These are phyloP conservation scores for Hypsibius dujardini DNA, from an alignment of 1,140 invertebrate genomes.

Conservation along the genomic window DNA sequence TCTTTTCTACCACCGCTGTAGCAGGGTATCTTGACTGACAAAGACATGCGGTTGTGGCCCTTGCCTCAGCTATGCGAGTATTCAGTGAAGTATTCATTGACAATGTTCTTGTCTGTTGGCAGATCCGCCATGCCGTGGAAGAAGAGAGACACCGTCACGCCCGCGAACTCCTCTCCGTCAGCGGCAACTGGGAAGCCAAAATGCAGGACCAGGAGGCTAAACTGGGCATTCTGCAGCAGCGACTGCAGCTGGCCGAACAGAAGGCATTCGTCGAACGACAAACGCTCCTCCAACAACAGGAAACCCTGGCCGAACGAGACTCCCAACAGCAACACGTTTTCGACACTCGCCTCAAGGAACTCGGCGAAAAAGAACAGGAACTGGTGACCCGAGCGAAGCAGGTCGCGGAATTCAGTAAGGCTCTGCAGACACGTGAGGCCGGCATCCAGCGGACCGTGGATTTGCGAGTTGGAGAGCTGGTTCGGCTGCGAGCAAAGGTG, in stretches of 20 bases:
- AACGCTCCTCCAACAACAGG: background rate
- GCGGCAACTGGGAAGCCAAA: background rate
- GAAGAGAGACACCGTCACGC: background rate
- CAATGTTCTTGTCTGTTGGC: too few species aligned
- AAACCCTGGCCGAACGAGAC: background rate
- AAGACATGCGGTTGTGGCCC: too few species aligned
- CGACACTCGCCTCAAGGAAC: background rate
- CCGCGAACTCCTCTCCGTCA: background rate
- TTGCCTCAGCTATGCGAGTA: too few species aligned
- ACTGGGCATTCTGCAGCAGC: background rate
- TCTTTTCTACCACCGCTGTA: too few species aligned
- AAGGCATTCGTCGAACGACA: background rate
- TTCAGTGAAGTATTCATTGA: too few species aligned
- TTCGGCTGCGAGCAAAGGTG: background rate
- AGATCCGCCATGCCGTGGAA: too few species aligned
- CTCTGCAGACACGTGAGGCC: background rate
- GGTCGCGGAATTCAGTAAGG: background rate
- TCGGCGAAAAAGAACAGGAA: background rate
- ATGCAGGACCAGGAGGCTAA: background rate
- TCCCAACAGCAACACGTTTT: background rate
- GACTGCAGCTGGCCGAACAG: background rate
- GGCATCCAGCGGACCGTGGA: background rate
- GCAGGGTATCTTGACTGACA: too few species aligned
- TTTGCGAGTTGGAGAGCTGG: background rate
- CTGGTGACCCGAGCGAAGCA: constrained; percentile 5